Conservation (phyloP, 2,113 vertebrate species). For the Gracilinanus agilis region DNA sequence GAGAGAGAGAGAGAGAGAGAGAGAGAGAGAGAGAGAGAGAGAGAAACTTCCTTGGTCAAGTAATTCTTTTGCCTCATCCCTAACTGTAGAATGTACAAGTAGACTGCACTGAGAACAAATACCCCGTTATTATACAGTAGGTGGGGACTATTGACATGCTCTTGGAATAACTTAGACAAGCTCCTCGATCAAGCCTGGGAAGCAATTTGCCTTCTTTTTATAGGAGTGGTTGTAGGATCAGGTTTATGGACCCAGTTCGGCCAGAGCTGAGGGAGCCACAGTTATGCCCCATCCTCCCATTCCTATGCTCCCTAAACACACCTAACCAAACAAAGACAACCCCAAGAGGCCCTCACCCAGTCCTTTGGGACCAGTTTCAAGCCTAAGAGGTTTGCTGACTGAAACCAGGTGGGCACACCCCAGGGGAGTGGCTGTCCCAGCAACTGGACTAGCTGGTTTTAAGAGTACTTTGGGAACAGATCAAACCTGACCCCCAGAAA, state of each 20-base stretch:
- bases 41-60: neutral
- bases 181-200: neutral
- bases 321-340: constrained; percentile 4
- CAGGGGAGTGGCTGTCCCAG: neutral
- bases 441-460: constrained; percentile 4
- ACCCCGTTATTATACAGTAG: neutral
- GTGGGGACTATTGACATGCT: neutral
- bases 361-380: neutral
- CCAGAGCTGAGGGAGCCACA: neutral
- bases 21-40: too few relatives aligned
- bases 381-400: constrained; percentile 7
- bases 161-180: neutral
- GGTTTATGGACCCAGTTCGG: neutral
- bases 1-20: too few relatives aligned
- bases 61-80: neutral
- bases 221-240: neutral
- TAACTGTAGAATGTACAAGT: constrained; percentile 2
- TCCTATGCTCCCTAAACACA: neutral
- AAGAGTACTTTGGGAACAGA: neutral
- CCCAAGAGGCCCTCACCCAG: constrained; percentile 4
- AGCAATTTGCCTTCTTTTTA: neutral
- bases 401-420: constrained; percentile 5
- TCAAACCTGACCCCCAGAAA: neutral
- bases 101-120: neutral
- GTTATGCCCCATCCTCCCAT: neutral